Conservation (phyloP, 2,888 invertebrate genomes). For the Drepana falcataria region DNA sequence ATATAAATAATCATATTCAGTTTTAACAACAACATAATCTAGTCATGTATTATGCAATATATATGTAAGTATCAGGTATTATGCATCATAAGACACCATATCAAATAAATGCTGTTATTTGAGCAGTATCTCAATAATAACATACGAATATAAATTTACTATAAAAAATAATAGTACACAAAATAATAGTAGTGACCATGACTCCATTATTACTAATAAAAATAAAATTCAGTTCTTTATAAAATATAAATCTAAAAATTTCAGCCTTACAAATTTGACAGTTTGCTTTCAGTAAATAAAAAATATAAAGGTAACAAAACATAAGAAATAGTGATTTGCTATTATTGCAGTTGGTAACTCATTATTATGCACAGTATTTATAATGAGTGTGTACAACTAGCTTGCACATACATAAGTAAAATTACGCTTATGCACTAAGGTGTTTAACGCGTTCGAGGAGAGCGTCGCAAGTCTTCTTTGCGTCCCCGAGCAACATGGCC, state of each 20-base stretch:
- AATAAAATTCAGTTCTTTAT: neutral
- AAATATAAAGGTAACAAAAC: neutral
- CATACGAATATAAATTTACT: too few relatives aligned
- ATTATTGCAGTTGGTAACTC: neutral
- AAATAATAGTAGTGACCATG: neutral
- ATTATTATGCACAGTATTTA: neutral
- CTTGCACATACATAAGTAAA: conserved; percentile 12
- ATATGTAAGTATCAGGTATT: too few relatives aligned
- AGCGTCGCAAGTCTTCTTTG: conserved; percentile 93
- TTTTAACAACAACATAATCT: too few relatives aligned
- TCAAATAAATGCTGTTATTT: neutral
- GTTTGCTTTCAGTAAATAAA: neutral
- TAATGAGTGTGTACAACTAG: conserved; percentile 7
- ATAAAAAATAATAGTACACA: too few relatives aligned
- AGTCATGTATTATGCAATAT: too few relatives aligned
- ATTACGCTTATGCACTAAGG: conserved; percentile 38
- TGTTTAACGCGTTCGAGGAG: conserved; percentile 83
- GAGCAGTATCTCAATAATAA: neutral
- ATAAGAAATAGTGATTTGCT: neutral
- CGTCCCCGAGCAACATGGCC: conserved; percentile 92
- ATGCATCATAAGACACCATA: too few relatives aligned
- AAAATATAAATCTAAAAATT: neutral
- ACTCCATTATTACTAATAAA: neutral
- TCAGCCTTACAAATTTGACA: neutral
- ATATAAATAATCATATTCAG: too few relatives aligned